Evolutionary conservation across 2,797 vertebrate species (phyloP).

Genomic region (Mus caroli): DNA sequence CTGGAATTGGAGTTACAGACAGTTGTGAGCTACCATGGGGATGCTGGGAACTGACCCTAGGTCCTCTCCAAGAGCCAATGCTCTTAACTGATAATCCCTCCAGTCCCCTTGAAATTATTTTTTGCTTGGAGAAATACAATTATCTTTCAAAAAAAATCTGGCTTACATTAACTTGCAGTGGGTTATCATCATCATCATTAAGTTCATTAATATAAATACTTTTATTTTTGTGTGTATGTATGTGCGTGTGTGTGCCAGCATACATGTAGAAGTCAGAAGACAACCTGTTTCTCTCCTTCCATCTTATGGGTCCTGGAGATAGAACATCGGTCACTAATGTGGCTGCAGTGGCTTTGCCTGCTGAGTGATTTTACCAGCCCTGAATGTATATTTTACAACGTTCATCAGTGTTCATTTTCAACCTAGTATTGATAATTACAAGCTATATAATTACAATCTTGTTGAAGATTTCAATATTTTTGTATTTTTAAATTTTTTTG

Average conservation of each 20-base stretch:
- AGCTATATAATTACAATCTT: not conserved
- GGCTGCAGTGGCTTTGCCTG: too few species aligned
- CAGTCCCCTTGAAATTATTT: not conserved
- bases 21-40: not conserved
- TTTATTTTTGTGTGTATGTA: not conserved
- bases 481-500: too few species aligned
- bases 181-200: not conserved
- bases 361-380: not conserved
- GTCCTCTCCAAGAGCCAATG: not conserved
- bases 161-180: not conserved
- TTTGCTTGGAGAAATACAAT: not conserved
- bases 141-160: not conserved
- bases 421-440: not conserved
- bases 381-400: not conserved
- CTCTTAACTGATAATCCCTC: not conserved
- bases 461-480: not conserved
- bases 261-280: too few species aligned
- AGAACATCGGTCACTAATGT: too few species aligned
- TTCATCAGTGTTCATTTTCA: conserved; percentile 41
- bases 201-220: not conserved
- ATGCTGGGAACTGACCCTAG: not conserved
- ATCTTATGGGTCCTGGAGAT: too few species aligned
- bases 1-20: not conserved
- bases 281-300: too few species aligned
- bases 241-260: not conserved